Percentiles rank a stretch among this genome's conserved stretches.
phyloP scores from a whole-genome alignment of 2,797 vertebrate genomes.

The Chaetodon trifasciatus region DNA sequence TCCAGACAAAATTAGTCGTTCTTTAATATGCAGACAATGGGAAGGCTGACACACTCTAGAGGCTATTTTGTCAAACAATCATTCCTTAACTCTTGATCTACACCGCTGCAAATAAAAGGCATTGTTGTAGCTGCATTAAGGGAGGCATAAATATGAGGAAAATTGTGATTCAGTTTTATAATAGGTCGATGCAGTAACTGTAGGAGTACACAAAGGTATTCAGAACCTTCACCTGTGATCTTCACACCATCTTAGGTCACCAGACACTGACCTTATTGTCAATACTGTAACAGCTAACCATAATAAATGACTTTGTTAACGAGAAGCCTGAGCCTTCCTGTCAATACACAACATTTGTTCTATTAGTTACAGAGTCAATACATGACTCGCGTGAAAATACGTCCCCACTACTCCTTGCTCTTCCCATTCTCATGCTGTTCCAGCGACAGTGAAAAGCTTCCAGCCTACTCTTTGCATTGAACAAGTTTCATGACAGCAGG shows the following conservation, averaged over 20 bases:
- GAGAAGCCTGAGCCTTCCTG: neutral
- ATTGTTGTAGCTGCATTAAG: neutral
- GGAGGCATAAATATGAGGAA: neutral
- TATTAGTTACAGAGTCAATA: slow-evolving; percentile 24
- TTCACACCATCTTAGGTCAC: neutral
- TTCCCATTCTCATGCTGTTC: slow-evolving; percentile 8
- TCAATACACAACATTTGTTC: slow-evolving; percentile 34
- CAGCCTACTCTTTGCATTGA: slow-evolving; percentile 5
- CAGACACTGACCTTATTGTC: slow-evolving; percentile 12
- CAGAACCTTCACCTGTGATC: neutral
- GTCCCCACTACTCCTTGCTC: neutral
- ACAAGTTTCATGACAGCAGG: slow-evolving; percentile 1
- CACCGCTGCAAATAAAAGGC: neutral
- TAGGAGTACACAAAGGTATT: neutral
- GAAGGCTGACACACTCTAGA: neutral
- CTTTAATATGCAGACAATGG: neutral
- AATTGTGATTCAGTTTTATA: neutral
- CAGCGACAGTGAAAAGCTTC: slow-evolving; percentile 14
- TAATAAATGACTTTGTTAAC: slow-evolving; percentile 35
- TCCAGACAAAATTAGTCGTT: neutral
- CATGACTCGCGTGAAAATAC: slow-evolving; percentile 1
- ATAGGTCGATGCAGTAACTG: neutral
- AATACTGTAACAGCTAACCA: slow-evolving; percentile 27
- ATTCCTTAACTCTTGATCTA: neutral
- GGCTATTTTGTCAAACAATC: neutral